phyloP scores from a whole-genome alignment of 2,797 vertebrate genomes.

The Gadopsis bispinosus region DNA sequence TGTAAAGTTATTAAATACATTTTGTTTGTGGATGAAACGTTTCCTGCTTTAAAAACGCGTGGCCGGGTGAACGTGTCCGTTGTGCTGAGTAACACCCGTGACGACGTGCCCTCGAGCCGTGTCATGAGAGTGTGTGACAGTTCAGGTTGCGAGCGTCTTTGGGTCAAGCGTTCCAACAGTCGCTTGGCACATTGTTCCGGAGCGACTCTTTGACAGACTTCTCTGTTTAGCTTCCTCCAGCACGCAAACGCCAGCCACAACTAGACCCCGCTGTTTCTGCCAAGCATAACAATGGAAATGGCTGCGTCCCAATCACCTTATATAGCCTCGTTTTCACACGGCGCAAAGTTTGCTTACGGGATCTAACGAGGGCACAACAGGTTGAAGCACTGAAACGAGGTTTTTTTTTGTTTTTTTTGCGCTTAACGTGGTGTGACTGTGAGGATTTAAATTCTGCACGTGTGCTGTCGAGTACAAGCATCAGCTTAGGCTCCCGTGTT shows the following conservation, averaged over 20 bases:
- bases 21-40: slow-evolving; percentile 41
- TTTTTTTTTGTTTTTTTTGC: not conserved
- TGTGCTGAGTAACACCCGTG: slow-evolving; percentile 58
- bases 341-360: slow-evolving; percentile 48
- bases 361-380: slow-evolving; percentile 35
- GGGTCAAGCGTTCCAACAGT: slow-evolving; percentile 76
- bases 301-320: slow-evolving; percentile 79
- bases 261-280: slow-evolving; percentile 70
- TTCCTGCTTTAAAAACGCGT: slow-evolving; percentile 26
- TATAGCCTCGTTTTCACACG: slow-evolving; percentile 75
- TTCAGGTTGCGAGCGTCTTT: slow-evolving; percentile 62
- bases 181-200: slow-evolving; percentile 64
- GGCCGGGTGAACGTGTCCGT: slow-evolving; percentile 49
- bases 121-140: slow-evolving; percentile 79
- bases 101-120: slow-evolving; percentile 63
- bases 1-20: slow-evolving; percentile 68
- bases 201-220: slow-evolving; percentile 70
- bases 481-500: not conserved
- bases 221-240: slow-evolving; percentile 77
- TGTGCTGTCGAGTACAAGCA: not conserved
- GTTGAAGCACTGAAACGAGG: slow-evolving; percentile 7
- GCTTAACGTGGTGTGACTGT: not conserved
- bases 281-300: slow-evolving; percentile 79
- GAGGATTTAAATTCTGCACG: not conserved
- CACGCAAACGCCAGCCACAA: slow-evolving; percentile 68